phyloP scores from a whole-genome alignment of 30 jellyfish, hydroid and myxozoan species.

The Aurelia sp. region DNA sequence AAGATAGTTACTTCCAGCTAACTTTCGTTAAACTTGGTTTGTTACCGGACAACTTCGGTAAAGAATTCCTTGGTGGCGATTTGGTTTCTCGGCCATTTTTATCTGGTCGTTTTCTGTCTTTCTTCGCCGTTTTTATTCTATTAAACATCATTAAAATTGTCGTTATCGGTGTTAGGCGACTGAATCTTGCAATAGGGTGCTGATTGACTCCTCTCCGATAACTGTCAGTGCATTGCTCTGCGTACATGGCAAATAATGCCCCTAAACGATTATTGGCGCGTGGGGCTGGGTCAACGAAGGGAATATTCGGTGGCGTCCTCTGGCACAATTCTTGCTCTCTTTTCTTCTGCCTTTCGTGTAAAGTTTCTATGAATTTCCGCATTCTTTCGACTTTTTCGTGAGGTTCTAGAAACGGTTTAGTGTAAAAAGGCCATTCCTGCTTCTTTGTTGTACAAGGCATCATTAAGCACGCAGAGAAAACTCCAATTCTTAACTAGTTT shows the following conservation, averaged over 20 bases:
- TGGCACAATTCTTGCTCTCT: background rate
- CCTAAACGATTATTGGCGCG: conserved; percentile 35
- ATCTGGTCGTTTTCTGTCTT: no score
- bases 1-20: no score
- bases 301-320: background rate
- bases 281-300: conserved; percentile 3
- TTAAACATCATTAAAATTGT: no score
- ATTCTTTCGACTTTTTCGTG: conserved; percentile 30
- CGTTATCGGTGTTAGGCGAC: no score
- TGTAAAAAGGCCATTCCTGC: conserved; percentile 2
- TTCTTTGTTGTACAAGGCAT: no score
- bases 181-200: no score
- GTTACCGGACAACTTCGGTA: no score
- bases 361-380: conserved; percentile 6
- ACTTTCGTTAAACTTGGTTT: no score
- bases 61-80: no score
- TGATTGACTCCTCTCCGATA: conserved; percentile 37
- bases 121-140: no score
- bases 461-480: background rate
- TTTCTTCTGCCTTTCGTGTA: conserved; percentile 8
- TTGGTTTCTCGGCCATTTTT: no score
- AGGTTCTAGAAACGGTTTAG: conserved; percentile 22
- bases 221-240: conserved; percentile 43
- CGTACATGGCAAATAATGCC: conserved; percentile 45
- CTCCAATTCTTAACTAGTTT: conserved; percentile 6